These are phyloP conservation scores for Tenrec ecaudatus DNA, from an alignment of 2,113 vertebrate species.

Conservation along the genomic window DNA sequence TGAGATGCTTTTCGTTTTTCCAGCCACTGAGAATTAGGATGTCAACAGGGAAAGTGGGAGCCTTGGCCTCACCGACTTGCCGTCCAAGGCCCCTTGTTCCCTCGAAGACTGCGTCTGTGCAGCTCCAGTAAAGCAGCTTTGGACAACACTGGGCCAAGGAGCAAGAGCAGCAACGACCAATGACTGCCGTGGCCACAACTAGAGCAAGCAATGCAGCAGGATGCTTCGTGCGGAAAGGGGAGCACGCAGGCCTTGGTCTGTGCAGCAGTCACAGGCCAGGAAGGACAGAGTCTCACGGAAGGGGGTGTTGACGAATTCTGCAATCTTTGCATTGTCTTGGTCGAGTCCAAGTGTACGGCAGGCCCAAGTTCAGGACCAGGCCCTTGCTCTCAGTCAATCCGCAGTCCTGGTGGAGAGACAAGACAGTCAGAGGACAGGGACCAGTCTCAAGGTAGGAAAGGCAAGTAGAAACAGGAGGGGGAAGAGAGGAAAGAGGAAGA, in stretches of 20 bases:
- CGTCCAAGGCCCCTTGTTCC: background rate
- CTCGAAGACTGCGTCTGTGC: background rate
- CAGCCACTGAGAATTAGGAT: background rate
- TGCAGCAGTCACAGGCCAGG: background rate
- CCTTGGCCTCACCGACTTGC: background rate
- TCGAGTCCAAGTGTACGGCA: background rate
- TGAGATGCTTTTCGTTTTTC: constrained; percentile 4
- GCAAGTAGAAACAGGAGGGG: background rate
- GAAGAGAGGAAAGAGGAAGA: background rate
- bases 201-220: background rate
- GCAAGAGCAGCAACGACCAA: background rate
- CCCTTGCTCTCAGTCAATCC: background rate
- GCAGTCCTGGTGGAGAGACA: background rate
- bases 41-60: background rate
- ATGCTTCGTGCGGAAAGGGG: no score
- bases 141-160: background rate
- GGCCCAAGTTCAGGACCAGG: background rate
- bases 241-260: background rate
- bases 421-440: background rate
- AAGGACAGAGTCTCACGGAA: background rate
- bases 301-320: background rate
- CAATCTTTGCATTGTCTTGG: background rate
- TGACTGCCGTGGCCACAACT: background rate
- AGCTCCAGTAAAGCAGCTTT: background rate
- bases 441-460: background rate